phyloP scores from a whole-genome alignment of 2,113 vertebrate genomes.

The Pycnonotus jocosus region DNA sequence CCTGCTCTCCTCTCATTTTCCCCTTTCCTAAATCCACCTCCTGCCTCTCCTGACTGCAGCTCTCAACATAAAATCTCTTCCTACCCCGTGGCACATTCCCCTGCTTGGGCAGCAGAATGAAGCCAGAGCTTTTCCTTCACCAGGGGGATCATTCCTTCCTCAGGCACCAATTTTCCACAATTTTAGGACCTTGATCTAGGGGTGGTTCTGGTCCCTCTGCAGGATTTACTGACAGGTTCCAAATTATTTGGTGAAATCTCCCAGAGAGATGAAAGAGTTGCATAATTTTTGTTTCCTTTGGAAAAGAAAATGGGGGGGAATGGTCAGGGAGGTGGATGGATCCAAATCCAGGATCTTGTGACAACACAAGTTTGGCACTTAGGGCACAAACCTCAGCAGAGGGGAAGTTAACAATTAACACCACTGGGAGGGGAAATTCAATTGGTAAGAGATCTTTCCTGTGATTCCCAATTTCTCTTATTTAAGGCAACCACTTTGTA shows the following conservation, averaged over 20 bases:
- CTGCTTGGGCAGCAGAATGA: not conserved
- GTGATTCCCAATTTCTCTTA: not conserved
- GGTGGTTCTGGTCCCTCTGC: not conserved
- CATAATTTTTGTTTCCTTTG: not conserved
- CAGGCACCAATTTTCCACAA: not conserved
- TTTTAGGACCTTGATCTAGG: not conserved
- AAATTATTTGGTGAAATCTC: not conserved
- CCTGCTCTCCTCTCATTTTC: not conserved
- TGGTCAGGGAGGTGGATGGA: not conserved
- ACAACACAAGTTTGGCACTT: not conserved
- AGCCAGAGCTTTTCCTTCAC: not conserved
- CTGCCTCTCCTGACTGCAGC: not conserved
- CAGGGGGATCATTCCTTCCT: too few species aligned
- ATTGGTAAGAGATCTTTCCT: not conserved
- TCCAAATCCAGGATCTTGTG: not conserved
- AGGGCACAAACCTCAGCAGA: accelerated
- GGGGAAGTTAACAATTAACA: not conserved
- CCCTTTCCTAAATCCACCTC: not conserved
- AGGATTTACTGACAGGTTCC: not conserved
- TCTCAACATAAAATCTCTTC: not conserved
- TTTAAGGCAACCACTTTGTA: not conserved
- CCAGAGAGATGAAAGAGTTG: not conserved
- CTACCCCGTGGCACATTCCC: not conserved
- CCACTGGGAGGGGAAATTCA: not conserved
- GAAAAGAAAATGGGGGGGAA: not conserved